Base-by-base conservation (phyloP, 2,888 invertebrate genomes). In the Drosophila austrosaltans region DNA sequence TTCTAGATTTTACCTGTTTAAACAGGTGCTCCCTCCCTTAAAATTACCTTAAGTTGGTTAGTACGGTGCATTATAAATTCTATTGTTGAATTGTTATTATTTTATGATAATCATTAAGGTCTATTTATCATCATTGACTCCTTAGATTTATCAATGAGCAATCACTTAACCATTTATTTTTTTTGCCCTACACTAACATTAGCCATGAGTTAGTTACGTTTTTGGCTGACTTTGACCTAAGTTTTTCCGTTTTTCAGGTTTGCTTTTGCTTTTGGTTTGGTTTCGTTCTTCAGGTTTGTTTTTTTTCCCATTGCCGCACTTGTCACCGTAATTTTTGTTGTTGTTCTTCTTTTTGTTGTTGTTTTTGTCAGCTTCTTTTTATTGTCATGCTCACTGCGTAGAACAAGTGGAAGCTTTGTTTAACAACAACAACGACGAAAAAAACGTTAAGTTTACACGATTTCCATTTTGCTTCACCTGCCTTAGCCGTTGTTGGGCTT, bases 371-470 rank as follows among this genome's bases (percentile, higher is more conserved):
- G 63, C 59, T 78, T 76, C 58, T 76, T 82, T 82, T 77, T 75
- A 78, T 84, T 89, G 76, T 83, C 89, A 76, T 82, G 77, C 77
- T 69, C 72, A 72, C 67, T 82, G 78, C 82, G 89, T 85, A 90
- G 86, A 89, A 89, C 90, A 90, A 89, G 89, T 89, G 88, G 90
- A 82, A 80, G 83, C 90, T 90, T 89, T 89, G 89, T 89, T 82
- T 87, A 74, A 80, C 90, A 89, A 85, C 89, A 84, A 84, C 85
- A 87, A 61, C 67, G 66, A 53, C 59, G 66, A 61, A 81, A 67
- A 68, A 87, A 80, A 89, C 81, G 84, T 78, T 74, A 88, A 89
- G 89, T 88, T 84, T 88, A 88, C 89, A 89, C 81, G 78, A 86
- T 81, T 85, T 69, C 79, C 88, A 81, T 66, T 71, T 67, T 70